These are phyloP conservation scores for Pheosia gnoma DNA, from an alignment of 2,888 invertebrate genomes.

Conservation along the genomic window DNA sequence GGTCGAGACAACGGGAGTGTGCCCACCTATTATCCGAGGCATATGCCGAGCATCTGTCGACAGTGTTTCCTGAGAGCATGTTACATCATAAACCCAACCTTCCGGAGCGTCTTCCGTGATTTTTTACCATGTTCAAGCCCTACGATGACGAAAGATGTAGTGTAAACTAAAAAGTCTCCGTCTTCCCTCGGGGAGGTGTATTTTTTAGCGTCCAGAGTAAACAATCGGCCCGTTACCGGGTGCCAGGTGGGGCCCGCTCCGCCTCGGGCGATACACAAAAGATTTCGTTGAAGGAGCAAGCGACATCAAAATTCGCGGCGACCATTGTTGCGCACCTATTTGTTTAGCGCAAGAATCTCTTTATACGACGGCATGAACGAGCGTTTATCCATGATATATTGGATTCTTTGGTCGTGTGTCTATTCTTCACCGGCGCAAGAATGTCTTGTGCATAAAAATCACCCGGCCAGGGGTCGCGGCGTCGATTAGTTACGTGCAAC, in stretches of 20 bases:
- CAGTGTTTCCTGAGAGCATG: slow-evolving; percentile 72
- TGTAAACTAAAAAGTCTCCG: slow-evolving; percentile 72
- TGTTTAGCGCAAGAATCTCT: slow-evolving; percentile 71
- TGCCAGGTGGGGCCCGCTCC: slow-evolving; percentile 70
- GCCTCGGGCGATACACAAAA: slow-evolving; percentile 75
- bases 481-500: slow-evolving; percentile 51
- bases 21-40: slow-evolving; percentile 68
- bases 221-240: slow-evolving; percentile 67
- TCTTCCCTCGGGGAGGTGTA: slow-evolving; percentile 67
- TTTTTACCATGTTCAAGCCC: slow-evolving; percentile 73
- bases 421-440: slow-evolving; percentile 45
- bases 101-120: slow-evolving; percentile 78
- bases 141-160: slow-evolving; percentile 78
- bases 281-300: slow-evolving; percentile 75
- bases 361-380: slow-evolving; percentile 56
- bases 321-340: slow-evolving; percentile 67
- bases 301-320: slow-evolving; percentile 63
- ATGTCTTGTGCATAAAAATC: slow-evolving; percentile 49
- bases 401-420: slow-evolving; percentile 60
- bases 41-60: slow-evolving; percentile 81
- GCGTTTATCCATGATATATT: slow-evolving; percentile 76
- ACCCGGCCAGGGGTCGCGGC: slow-evolving; percentile 40
- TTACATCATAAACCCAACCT: slow-evolving; percentile 80
- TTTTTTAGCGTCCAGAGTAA: slow-evolving; percentile 73
- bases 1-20: slow-evolving; percentile 66